Base-by-base conservation (phyloP, 2,797 vertebrate species). In the Coranthus polyacanthus region DNA sequence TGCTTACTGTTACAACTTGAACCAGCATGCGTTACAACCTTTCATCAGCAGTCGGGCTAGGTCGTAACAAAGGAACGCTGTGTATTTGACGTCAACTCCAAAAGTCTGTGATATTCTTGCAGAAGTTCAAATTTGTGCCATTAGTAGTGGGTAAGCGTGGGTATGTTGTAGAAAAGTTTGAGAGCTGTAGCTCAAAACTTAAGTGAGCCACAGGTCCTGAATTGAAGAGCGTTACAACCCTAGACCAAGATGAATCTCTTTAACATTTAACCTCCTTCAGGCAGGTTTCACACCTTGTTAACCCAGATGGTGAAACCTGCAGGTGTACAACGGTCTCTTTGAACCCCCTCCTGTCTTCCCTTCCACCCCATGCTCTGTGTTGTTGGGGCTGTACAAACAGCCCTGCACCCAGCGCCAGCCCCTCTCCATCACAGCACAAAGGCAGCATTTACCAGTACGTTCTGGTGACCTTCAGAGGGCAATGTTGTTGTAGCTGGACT, bases 401-500 rank as follows among this genome's bases (percentile, higher is more conserved):
- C 59, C 66, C 54, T 17, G 53, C 53, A n/a, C 65, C 67, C 51
- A 7, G 24, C 47, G 16, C 65, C 79, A 21, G 21, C 74, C 84
- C 78, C 72, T 44, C 65, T 58, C 71, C 4, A 13, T 60, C 6
- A 13, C 36, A 61, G 69, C 69, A 93, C 93, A 94, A 94, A 93
- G 90, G 87, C 84, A 62, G 88, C 93, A 87, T 94, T 94, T 93
- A 92, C 88, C 78, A 89, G 91, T 85, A 84, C 70, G 65, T 92
- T 94, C 92, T 92, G 80, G 81, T 94, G 93, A 94, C 92, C 93
- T 93, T 93, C 89, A 86, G 89, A 89, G 91, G 91, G 85, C 89
- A 89, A 90, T 89, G 89, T 89, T 92, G 86, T 90, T 92, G 83
- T 90, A 88, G 84, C 89, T 81, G 84, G 68, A 72, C 70, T 56